Base-by-base conservation (phyloP, 2,888 invertebrate species). In the Xestia c-nigrum region DNA sequence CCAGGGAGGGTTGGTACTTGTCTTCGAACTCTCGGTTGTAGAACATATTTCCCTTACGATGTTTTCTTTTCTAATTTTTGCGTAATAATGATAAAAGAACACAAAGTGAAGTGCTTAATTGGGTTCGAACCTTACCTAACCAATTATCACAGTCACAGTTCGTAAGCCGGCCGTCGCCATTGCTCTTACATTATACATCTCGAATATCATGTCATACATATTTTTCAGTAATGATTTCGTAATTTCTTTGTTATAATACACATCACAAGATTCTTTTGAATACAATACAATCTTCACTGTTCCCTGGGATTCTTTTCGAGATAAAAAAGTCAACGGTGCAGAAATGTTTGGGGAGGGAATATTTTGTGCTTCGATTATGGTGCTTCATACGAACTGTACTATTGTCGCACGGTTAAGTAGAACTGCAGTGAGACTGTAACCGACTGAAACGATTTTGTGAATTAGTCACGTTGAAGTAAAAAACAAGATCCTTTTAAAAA, bases 261-360 rank as follows among this genome's bases (percentile, higher is more conserved):
- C 70, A 81, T 81, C 70, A 79, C 43, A 87, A 83, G 73, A 79
- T 78, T 80, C 76, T 78, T 88, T 84, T 75, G 78, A 77, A 81
- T 79, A 88, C 85, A 83, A 80, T 81, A 81, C 80, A 85, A 88
- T 87, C 73, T 87, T 85, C 76, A 71, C 66, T n/a, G 55, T 87
- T 79, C 52, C 61, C 38, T 74, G 70, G 71, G 79, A 88, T 87
- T 82, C 68, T 80, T 83, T 88, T 80, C 47, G 69, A 81, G 59
- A 80, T 66, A 80, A 81, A 87, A 85, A 79, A 82, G 73, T 72
- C 78, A 81, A 72, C 87, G 78, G 72, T 75, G 85, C 83, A 81
- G 78, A 85, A 88, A 87, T 85, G 74, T 88, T 85, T 73, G 64
- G 63, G 72, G 75, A 76, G 75, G 65, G 74, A 79, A 88, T 81